A percentile compares a stretch with the other conserved stretches of the same genome.
phyloP scores from a whole-genome alignment of 2,888 invertebrate species.

The Apodemia zela region DNA sequence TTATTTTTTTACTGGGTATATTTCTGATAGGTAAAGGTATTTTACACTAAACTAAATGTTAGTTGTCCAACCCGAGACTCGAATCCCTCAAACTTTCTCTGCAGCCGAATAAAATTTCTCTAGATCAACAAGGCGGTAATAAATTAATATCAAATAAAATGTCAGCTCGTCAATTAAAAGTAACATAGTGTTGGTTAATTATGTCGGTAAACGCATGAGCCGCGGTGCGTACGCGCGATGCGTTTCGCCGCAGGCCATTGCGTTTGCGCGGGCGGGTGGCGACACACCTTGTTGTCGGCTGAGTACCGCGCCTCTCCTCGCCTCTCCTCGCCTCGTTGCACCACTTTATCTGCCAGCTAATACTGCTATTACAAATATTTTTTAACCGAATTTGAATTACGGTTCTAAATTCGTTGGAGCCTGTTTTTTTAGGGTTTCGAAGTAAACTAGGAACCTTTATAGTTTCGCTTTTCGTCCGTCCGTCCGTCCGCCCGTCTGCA shows the following conservation, averaged over 20 bases:
- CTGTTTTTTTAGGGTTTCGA: no score
- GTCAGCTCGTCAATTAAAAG: constrained; percentile 17
- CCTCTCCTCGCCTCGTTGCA: background rate
- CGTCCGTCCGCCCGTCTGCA: no score
- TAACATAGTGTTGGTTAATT: constrained; percentile 26
- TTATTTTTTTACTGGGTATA: no score
- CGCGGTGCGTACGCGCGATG: constrained; percentile 33
- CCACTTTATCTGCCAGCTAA: constrained; percentile 4
- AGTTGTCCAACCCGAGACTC: no score
- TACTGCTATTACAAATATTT: background rate
- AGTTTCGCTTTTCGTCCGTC: no score
- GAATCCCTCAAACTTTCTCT: no score
- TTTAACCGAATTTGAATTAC: background rate
- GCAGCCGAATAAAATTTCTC: no score
- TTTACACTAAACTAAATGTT: no score
- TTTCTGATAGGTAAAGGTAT: no score
- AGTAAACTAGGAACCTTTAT: no score
- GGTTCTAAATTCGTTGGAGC: background rate
- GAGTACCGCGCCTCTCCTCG: background rate
- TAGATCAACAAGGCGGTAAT: background rate
- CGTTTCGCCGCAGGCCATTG: constrained; percentile 42
- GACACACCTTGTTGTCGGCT: constrained; percentile 19
- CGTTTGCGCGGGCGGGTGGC: constrained; percentile 14
- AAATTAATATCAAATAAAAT: constrained; percentile 17
- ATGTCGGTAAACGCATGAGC: constrained; percentile 17